Evolutionary conservation across 2,888 invertebrate species (phyloP).

Genomic region (Laothoe populi): DNA sequence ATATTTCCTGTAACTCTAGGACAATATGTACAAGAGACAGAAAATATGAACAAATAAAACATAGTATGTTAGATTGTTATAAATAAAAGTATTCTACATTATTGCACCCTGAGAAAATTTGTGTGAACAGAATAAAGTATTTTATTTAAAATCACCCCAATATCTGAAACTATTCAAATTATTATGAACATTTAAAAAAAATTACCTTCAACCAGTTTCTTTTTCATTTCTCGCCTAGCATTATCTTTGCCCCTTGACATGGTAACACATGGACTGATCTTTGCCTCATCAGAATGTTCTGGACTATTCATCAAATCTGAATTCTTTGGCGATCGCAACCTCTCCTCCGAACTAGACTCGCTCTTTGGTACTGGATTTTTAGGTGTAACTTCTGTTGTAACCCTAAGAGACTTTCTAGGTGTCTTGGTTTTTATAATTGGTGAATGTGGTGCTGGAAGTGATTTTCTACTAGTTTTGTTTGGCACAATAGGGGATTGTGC

Average conservation of each 20-base stretch:
- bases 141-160: background rate
- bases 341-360: conserved; percentile 70
- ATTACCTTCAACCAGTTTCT: conserved; percentile 72
- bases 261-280: conserved; percentile 85
- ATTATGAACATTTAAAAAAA: background rate
- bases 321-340: conserved; percentile 63
- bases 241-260: conserved; percentile 85
- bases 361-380: conserved; percentile 61
- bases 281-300: conserved; percentile 52
- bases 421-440: conserved; percentile 30
- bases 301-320: conserved; percentile 53
- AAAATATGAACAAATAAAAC: too few species aligned
- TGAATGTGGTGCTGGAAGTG: conserved; percentile 34
- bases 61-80: too few species aligned
- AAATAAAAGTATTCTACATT: too few species aligned
- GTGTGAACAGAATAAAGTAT: too few species aligned
- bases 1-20: too few species aligned
- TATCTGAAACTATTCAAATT: background rate
- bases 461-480: conserved; percentile 31
- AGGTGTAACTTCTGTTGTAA: conserved; percentile 47
- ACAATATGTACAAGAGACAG: background rate
- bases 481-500: conserved; percentile 21
- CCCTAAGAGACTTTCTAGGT: conserved; percentile 27
- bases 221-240: conserved; percentile 82
- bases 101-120: too few species aligned